Evolutionary conservation across 2,113 vertebrate species (phyloP).

Genomic region (Azemiops feae): DNA sequence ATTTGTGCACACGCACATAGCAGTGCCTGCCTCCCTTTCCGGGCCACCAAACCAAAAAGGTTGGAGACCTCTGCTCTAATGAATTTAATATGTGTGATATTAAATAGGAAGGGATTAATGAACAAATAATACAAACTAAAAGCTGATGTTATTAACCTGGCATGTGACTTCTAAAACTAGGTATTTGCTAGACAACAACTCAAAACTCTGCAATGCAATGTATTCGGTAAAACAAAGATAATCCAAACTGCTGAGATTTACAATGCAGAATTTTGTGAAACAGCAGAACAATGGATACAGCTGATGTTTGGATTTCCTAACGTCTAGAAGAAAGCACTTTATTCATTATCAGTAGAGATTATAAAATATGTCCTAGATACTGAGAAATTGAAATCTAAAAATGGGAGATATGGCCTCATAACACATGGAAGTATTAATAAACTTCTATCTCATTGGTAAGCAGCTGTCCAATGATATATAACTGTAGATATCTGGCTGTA

Average conservation of each 20-base stretch:
- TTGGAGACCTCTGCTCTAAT: neutral
- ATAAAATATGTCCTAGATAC: neutral
- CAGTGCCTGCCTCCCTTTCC: too few species aligned
- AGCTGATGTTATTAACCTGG: neutral
- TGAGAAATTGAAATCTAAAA: neutral
- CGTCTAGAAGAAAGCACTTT: neutral
- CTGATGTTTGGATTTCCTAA: neutral
- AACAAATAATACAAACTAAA: neutral
- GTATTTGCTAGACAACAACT: neutral
- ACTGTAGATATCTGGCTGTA: neutral
- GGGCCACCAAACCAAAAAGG: too few species aligned
- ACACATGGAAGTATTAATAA: neutral
- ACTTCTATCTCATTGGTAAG: neutral
- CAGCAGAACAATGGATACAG: neutral
- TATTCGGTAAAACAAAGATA: neutral
- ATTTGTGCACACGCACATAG: too few species aligned
- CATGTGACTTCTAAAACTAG: neutral
- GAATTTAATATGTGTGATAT: neutral
- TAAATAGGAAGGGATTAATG: neutral
- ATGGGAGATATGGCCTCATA: neutral
- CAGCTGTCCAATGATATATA: neutral
- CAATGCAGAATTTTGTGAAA: neutral
- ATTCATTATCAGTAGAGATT: neutral
- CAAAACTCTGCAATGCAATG: neutral
- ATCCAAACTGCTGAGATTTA: neutral